These are phyloP conservation scores for Picus viridis DNA, from an alignment of 2,797 vertebrate genomes.

Conservation along the genomic window DNA sequence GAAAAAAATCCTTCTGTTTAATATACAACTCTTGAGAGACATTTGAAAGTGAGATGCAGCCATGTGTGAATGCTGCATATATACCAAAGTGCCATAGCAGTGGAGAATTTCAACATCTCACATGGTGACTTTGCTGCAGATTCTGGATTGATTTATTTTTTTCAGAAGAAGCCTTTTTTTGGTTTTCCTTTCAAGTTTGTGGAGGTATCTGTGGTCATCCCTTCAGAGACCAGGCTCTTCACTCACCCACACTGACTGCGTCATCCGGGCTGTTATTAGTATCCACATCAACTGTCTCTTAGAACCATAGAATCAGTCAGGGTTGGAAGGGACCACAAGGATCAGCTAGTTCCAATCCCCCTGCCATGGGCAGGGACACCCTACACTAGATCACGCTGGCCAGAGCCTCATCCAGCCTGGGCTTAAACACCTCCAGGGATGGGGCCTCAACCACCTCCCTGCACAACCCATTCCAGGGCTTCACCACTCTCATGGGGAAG, in stretches of 20 bases:
- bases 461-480: no score
- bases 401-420: no score
- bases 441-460: no score
- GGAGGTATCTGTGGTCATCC: not conserved
- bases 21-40: conserved; percentile 20
- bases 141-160: not conserved
- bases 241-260: not conserved
- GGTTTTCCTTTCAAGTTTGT: not conserved
- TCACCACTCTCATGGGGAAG: no score
- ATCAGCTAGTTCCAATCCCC: no score
- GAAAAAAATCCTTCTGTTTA: conserved; percentile 63
- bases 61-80: conserved; percentile 31
- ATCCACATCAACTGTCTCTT: not conserved
- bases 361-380: no score
- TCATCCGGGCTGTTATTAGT: not conserved
- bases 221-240: not conserved
- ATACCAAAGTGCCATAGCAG: not conserved
- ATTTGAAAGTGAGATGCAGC: conserved; percentile 39
- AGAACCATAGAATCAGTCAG: no score
- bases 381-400: no score
- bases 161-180: not conserved
- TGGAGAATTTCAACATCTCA: not conserved
- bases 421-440: no score
- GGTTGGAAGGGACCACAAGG: no score
- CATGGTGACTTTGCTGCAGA: not conserved